phyloP scores from a whole-genome alignment of 2,888 invertebrate species.

The Cylloceria caligata region DNA sequence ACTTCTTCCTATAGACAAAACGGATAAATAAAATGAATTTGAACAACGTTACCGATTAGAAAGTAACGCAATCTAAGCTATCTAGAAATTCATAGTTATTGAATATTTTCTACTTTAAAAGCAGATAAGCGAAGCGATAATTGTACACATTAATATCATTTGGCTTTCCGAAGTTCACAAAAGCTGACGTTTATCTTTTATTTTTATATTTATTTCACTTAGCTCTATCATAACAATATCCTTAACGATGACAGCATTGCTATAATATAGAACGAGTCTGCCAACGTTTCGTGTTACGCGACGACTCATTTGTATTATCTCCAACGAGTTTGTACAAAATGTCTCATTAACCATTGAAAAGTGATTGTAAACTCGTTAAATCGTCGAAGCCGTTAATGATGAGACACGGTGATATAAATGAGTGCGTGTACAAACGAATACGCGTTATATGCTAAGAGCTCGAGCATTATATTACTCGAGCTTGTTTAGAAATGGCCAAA shows the following conservation, averaged over 20 bases:
- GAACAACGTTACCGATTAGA: background rate
- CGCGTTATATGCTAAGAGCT: background rate
- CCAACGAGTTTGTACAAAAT: background rate
- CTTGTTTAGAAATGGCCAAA: constrained; percentile 38
- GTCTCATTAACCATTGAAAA: background rate
- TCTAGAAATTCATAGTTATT: background rate
- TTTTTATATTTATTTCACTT: background rate
- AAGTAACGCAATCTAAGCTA: background rate
- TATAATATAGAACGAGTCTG: no score
- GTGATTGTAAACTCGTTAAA: constrained; percentile 46
- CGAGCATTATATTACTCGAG: constrained; percentile 30
- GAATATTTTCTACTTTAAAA: background rate
- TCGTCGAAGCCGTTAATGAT: constrained; percentile 51
- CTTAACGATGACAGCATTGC: background rate
- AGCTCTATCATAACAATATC: background rate
- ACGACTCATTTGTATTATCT: constrained; percentile 17
- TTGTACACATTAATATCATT: background rate
- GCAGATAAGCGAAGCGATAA: background rate
- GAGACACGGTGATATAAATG: constrained; percentile 23
- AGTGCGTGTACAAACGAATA: background rate
- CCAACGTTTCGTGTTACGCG: constrained; percentile 11
- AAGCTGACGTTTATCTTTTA: background rate
- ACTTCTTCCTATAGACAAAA: background rate
- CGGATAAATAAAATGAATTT: background rate
- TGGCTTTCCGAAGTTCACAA: background rate